phyloP scores from a whole-genome alignment of 2,113 vertebrate genomes.

The Neogale vison region DNA sequence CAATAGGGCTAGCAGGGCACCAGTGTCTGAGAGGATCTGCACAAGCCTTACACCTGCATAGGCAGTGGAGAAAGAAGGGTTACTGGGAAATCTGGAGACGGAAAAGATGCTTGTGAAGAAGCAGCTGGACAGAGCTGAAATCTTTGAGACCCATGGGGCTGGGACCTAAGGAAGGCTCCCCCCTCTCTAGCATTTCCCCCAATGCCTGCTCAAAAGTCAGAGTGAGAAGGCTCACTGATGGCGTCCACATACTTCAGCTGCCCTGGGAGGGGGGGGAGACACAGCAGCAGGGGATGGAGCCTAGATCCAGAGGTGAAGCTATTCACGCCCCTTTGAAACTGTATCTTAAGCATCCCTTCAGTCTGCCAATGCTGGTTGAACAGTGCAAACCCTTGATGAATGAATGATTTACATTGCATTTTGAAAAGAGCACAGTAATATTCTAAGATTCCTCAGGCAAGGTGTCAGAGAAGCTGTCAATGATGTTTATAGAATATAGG shows the following conservation, averaged over 20 bases:
- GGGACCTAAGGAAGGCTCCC: too few species aligned
- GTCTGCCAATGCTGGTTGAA: not conserved
- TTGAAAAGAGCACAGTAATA: conserved; percentile 34
- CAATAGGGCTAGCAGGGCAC: not conserved
- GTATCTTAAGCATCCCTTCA: not conserved
- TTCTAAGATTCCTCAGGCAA: conserved; percentile 31
- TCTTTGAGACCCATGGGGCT: not conserved
- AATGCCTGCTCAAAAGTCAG: not conserved
- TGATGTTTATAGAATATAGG: conserved; percentile 42
- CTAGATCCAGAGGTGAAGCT: not conserved
- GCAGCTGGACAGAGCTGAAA: not conserved
- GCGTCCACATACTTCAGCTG: not conserved
- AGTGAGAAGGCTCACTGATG: not conserved
- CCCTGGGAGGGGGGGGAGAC: not conserved
- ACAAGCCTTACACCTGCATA: not conserved
- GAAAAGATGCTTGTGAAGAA: not conserved
- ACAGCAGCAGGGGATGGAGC: not conserved
- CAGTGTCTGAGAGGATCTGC: not conserved
- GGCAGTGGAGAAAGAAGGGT: not conserved
- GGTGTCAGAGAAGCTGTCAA: conserved; percentile 1
- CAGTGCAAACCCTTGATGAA: not conserved
- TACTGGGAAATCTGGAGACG: not conserved
- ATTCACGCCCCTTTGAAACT: not conserved
- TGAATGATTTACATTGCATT: not conserved
- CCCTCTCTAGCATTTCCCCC: not conserved